Conservation (phyloP, 2,113 vertebrate genomes). For the Cichladusa arquata region DNA sequence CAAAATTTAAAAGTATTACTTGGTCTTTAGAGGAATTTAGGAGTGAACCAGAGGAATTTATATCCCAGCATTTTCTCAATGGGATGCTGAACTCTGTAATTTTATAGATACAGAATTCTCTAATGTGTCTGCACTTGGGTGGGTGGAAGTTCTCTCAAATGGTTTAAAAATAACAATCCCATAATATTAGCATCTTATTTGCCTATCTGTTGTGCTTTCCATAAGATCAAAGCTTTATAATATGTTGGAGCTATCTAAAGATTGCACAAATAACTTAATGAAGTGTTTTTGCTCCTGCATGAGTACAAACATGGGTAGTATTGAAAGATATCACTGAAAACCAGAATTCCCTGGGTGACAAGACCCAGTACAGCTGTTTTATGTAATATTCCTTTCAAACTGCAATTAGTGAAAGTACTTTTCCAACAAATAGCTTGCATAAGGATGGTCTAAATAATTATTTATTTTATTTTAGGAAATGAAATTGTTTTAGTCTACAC, state of each 20-base stretch:
- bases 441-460: background rate
- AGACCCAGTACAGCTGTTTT: background rate
- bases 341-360: background rate
- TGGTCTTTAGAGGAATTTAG: background rate
- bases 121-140: background rate
- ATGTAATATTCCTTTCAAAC: background rate
- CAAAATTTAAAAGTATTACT: background rate
- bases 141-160: background rate
- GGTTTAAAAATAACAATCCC: background rate
- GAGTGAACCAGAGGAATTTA: background rate
- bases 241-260: background rate
- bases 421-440: background rate
- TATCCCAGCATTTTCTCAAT: background rate
- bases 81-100: background rate
- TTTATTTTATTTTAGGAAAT: background rate
- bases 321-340: background rate
- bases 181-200: background rate
- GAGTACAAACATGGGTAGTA: background rate
- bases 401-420: background rate
- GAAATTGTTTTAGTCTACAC: background rate
- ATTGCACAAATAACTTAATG: background rate
- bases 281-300: background rate
- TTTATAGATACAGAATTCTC: background rate
- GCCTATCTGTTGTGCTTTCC: background rate
- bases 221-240: constrained; percentile 3